These are phyloP conservation scores for Apus apus DNA, from an alignment of 2,113 vertebrate species.

Conservation along the genomic window DNA sequence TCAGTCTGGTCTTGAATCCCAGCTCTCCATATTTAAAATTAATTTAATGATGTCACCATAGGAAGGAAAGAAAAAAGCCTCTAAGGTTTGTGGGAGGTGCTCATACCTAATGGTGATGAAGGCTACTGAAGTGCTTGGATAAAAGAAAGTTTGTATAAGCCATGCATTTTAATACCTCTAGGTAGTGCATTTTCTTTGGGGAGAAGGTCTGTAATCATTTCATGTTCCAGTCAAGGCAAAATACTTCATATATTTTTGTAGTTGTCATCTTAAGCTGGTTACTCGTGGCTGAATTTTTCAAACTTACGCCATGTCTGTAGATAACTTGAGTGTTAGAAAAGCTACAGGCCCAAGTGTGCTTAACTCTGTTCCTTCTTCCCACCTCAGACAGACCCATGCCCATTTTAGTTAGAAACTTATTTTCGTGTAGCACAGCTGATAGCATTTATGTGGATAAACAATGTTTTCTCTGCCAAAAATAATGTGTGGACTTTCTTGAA, in stretches of 20 bases:
- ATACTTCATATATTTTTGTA: background rate
- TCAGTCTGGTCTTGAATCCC: background rate
- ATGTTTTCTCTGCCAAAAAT: background rate
- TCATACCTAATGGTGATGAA: background rate
- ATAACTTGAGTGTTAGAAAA: background rate
- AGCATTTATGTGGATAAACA: background rate
- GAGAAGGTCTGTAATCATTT: background rate
- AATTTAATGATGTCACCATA: background rate
- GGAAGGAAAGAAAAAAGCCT: background rate
- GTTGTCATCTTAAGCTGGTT: background rate
- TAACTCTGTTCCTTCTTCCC: background rate
- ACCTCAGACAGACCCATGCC: background rate
- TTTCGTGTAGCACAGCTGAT: background rate
- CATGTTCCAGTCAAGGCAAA: background rate
- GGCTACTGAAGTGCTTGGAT: background rate
- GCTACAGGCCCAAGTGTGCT: background rate
- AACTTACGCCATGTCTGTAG: background rate
- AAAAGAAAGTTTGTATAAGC: background rate
- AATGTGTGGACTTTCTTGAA: background rate
- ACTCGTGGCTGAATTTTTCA: background rate
- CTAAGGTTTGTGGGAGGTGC: background rate
- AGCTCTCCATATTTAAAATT: background rate
- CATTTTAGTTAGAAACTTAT: background rate
- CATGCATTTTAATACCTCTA: background rate
- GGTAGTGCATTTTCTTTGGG: background rate